These are phyloP conservation scores for Callionymus lyra DNA, from an alignment of 2,113 vertebrate genomes.

Conservation along the genomic window DNA sequence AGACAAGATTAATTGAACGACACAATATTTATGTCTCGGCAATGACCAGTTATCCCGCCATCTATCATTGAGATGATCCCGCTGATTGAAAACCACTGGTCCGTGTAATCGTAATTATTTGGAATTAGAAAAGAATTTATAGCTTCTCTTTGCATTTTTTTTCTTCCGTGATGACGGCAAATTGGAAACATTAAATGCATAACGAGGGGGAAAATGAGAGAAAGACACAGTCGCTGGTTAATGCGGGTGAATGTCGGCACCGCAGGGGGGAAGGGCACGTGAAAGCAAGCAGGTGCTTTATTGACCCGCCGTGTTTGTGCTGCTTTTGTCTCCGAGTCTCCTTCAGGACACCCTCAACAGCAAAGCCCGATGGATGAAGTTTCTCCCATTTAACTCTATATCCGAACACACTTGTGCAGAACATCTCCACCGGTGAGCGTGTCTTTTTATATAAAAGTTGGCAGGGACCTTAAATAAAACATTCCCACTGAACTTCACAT, in stretches of 20 bases:
- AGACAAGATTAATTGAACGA: conserved; percentile 92
- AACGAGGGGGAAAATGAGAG: conserved; percentile 62
- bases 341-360: conserved; percentile 11
- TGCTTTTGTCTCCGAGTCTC: conserved; percentile 22
- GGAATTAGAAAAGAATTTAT: conserved; percentile 97
- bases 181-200: conserved; percentile 69
- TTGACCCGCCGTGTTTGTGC: background rate
- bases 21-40: conserved; percentile 93
- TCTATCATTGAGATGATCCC: conserved; percentile 95
- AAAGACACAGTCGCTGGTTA: conserved; percentile 57
- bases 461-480: conserved; percentile 34
- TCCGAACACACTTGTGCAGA: conserved; percentile 46
- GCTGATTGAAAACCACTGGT: conserved; percentile 97
- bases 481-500: conserved; percentile 62
- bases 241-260: conserved; percentile 53
- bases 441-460: conserved; percentile 61
- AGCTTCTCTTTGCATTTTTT: conserved; percentile 67
- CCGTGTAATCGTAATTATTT: conserved; percentile 97
- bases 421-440: conserved; percentile 52
- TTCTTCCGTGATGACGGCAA: conserved; percentile 58
- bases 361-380: conserved; percentile 47
- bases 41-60: conserved; percentile 92
- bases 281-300: conserved; percentile 30
- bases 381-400: conserved; percentile 41
- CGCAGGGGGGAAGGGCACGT: conserved; percentile 27